Evolutionary conservation across 2,888 invertebrate genomes (phyloP).

Genomic region (Unio pictorum): DNA sequence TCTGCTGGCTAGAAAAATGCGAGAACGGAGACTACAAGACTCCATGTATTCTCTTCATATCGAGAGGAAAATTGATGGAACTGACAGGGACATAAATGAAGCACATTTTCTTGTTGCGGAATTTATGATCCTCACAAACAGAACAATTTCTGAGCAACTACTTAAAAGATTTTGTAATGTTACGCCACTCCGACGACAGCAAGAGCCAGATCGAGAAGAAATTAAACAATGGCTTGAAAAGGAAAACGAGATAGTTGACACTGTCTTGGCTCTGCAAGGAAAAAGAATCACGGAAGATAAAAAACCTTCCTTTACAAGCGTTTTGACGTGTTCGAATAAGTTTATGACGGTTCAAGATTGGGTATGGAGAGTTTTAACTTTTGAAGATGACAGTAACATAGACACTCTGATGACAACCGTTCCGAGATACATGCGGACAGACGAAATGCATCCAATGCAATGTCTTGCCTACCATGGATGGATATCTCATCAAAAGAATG

Average conservation of each 20-base stretch:
- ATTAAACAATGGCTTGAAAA: conserved; percentile 22
- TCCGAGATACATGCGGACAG: conserved; percentile 2
- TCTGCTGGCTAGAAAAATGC: conserved; percentile 20
- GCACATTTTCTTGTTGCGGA: conserved; percentile 38
- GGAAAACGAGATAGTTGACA: conserved; percentile 11
- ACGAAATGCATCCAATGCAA: conserved; percentile 18
- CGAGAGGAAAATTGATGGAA: neutral
- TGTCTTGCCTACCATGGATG: conserved; percentile 18
- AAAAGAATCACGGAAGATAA: neutral
- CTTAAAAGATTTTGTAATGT: conserved; percentile 5
- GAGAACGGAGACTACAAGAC: conserved; percentile 18
- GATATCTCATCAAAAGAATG: conserved; percentile 17
- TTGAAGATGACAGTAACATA: neutral
- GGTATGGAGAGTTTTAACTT: neutral
- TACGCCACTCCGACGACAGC: conserved; percentile 31
- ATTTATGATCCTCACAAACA: conserved; percentile 37
- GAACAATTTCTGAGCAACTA: conserved; percentile 19
- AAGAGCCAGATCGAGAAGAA: conserved; percentile 15
- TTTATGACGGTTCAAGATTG: too few species aligned
- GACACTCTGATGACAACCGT: too few species aligned
- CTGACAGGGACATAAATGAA: conserved; percentile 2
- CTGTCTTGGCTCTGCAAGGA: conserved; percentile 24
- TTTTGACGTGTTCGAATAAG: too few species aligned
- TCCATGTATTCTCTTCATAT: conserved; percentile 21
- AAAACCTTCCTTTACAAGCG: neutral